Percentiles rank a stretch among this genome's conserved stretches.
Evolutionary conservation across 2,888 invertebrate species (phyloP).

Genomic region (Neocrepidodera transversa): DNA sequence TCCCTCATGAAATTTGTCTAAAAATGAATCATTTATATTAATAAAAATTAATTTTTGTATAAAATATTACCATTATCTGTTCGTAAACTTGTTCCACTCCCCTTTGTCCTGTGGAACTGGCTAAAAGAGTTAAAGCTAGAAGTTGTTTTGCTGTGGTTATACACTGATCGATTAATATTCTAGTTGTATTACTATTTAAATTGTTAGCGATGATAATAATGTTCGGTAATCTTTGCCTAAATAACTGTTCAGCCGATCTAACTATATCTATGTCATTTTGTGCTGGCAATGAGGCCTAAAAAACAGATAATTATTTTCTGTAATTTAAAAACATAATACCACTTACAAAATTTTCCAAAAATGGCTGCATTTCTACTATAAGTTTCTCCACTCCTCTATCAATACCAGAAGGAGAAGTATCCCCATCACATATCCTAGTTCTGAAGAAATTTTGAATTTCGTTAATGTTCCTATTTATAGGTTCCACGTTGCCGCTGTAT

Average conservation of each 20-base stretch:
- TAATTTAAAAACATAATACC: constrained; percentile 5
- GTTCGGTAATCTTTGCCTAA: constrained; percentile 53
- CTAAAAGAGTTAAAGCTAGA: constrained; percentile 52
- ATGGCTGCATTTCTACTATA: constrained; percentile 59
- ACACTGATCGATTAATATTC: constrained; percentile 50
- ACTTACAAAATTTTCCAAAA: constrained; percentile 61
- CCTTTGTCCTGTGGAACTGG: constrained; percentile 56
- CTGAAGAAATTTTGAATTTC: constrained; percentile 62
- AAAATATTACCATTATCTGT: constrained; percentile 56
- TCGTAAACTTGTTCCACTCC: constrained; percentile 58
- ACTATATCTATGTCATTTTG: constrained; percentile 57
- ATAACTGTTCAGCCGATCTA: constrained; percentile 52
- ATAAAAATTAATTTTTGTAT: no score
- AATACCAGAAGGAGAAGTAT: constrained; percentile 58
- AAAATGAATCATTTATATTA: constrained; percentile 26
- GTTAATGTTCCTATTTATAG: constrained; percentile 60
- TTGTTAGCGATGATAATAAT: constrained; percentile 48
- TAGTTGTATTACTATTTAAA: constrained; percentile 47
- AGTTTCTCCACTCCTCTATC: constrained; percentile 59
- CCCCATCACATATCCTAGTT: constrained; percentile 59
- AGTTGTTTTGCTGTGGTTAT: constrained; percentile 49
- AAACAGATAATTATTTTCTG: constrained; percentile 14
- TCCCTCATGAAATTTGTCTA: constrained; percentile 53
- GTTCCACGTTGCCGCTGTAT: constrained; percentile 56
- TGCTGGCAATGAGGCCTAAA: constrained; percentile 50